phyloP scores from a whole-genome alignment of 2,888 invertebrate species.

The Volucella inflata region DNA sequence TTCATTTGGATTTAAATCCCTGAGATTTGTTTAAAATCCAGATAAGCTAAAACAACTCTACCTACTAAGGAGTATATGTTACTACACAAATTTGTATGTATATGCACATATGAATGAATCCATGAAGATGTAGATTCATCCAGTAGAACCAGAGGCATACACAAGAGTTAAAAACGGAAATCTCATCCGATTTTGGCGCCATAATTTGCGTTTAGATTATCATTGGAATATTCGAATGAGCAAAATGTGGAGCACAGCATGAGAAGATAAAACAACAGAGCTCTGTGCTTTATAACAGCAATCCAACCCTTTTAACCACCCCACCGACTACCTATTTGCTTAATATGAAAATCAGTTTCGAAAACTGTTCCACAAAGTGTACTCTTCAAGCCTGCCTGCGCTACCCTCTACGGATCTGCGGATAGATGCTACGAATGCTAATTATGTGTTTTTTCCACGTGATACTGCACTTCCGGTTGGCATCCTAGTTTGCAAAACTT shows the following conservation, averaged over 20 bases:
- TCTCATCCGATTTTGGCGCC: constrained; percentile 55
- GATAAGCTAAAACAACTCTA: constrained; percentile 33
- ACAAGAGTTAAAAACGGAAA: constrained; percentile 48
- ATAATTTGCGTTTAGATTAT: constrained; percentile 71
- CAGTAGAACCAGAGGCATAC: not conserved
- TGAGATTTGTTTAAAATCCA: constrained; percentile 53
- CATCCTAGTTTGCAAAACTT: constrained; percentile 67
- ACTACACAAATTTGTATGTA: not conserved
- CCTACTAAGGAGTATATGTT: not conserved
- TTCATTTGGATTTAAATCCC: constrained; percentile 68
- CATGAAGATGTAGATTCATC: no score
- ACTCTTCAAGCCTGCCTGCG: constrained; percentile 27
- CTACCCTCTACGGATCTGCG: no score
- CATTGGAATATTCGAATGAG: constrained; percentile 61
- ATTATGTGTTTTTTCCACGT: constrained; percentile 70
- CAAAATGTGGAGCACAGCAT: constrained; percentile 41
- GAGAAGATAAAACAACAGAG: constrained; percentile 49
- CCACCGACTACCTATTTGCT: constrained; percentile 4
- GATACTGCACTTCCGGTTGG: constrained; percentile 70
- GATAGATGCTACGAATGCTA: constrained; percentile 69
- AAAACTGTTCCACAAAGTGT: constrained; percentile 34
- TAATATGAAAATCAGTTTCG: constrained; percentile 61
- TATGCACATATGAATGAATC: not conserved
- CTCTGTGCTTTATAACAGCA: not conserved
- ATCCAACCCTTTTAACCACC: not conserved